Evolutionary conservation across 1,140 invertebrate species (phyloP).

Genomic region (Potamilus streckersoni): DNA sequence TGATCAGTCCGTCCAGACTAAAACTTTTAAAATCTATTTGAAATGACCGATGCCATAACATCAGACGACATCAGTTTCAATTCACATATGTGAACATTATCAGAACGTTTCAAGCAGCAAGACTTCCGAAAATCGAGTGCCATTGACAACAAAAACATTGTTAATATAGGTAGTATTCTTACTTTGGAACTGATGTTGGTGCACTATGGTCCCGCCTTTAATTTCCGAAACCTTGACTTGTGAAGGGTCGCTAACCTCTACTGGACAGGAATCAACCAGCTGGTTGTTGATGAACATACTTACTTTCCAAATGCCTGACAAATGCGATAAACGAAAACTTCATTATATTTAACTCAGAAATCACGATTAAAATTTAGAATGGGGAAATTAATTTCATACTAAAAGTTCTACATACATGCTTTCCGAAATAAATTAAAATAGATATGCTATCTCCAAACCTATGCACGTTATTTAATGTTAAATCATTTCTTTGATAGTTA

Average conservation of each 20-base stretch:
- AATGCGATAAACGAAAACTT: background rate
- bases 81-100: too few relatives aligned
- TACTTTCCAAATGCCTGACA: constrained; percentile 55
- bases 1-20: too few relatives aligned
- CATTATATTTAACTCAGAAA: background rate
- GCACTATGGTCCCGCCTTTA: constrained; percentile 42
- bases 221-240: constrained; percentile 52
- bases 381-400: background rate
- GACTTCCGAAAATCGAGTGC: too few relatives aligned
- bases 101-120: too few relatives aligned
- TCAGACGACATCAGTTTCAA: too few relatives aligned
- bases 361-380: background rate
- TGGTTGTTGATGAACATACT: constrained; percentile 43
- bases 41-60: too few relatives aligned
- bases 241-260: constrained; percentile 58
- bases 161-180: background rate
- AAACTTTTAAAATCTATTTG: too few relatives aligned
- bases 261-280: constrained; percentile 47
- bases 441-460: too few relatives aligned
- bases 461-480: too few relatives aligned
- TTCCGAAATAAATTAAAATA: background rate
- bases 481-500: too few relatives aligned
- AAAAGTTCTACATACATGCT: background rate
- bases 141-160: too few relatives aligned
- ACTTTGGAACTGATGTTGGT: constrained; percentile 51